Base-by-base conservation (phyloP, 2,797 vertebrate genomes). In the Intellagama lesueurii region DNA sequence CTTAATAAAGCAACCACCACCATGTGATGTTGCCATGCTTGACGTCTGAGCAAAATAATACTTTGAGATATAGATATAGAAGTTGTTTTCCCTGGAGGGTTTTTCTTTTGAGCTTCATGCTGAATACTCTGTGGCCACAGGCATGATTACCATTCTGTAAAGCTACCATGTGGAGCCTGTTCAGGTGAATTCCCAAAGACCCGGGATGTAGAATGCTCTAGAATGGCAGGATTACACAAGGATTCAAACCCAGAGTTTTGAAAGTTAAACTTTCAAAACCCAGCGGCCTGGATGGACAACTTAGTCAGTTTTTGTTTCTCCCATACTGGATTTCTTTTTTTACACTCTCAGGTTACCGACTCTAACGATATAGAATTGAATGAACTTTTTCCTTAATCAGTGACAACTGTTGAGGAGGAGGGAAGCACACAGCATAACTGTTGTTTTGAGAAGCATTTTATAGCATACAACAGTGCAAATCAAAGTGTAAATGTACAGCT, bases 1-100 rank as follows among this genome's bases (percentile, higher is more conserved):
- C 73, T 52, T 79, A 70, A 78, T 69, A 68, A 83, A 24, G 73
- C 83, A 88, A 88, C 44, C 68, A 64, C 26, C 40, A 40, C 26
- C 44, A 77, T 30, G 26, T 24, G 78, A 84, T 88, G 66, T 40
- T 77, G 75, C 75, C 69, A 56, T 2, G 28, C 24, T 56, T 17
- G n/a, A 52, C 30, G 70, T 17, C 6, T 0, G n/a, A 30, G 69
- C 19, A n/a, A 66, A 68, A 69, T 35, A 68, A 77, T n/a, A 9
- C 4, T 24, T 75, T 64, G 24, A 40, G 40, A 40, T 40, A 40
- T 40, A 40, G 40, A 30, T 60, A 12, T n/a, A 56, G 30, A 32
- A 28, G 22, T 44, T 87, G 79, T 24, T 73, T 81, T 75, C n/a
- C 52, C 16, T 40, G 32, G 19, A 24, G 32, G 7, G 28, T 5